Base-by-base conservation (phyloP, 2,797 vertebrate genomes). In the Hyperoplus immaculatus region DNA sequence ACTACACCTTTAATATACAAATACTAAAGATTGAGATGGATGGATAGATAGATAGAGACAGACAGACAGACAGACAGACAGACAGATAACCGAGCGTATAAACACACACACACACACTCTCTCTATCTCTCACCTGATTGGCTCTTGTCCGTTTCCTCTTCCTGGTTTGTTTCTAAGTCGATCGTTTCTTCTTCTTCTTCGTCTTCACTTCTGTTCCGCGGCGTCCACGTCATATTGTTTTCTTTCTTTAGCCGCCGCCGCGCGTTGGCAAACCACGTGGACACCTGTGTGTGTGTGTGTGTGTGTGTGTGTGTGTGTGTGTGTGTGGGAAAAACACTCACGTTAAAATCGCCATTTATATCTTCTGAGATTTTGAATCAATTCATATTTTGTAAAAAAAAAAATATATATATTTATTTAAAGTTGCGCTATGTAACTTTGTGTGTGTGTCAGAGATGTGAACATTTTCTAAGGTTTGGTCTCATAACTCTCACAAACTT, bases 111-210 rank as follows among this genome's bases (percentile, higher is more conserved):
- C 5, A 16, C 55, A 39, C 13, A 5, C 4, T 1, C 36, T 9
- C 14, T 29, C 51, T 15, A 6, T n/a, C 36, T 53, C 74, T 77
- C 80, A 95, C 94, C 91, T 21, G 79, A 68, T 39, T 93, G 94
- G 6, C 92, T 83, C 45, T 92, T 93, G 36, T 88, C 92, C n/a
- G 92, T 96, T 0, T 94, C 90, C 0, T 97, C 96, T 1, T 97
- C 97, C 15, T 98, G 96, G 14, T 96, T 96, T 75, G 96, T 96
- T 91, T 98, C 97, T 72, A 97, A 90, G 73, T 98, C 97, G 4
- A 97, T 96, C 87, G 96, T 96, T 85, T 98, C 97, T 49, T 98
- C 97, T 13, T 98, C 97, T 60, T 98, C 97, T 86, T 98, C 97
- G 55, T 98, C 97, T 88, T 98, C 97, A 68, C 97, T 98, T 64